Evolutionary conservation across 2,888 invertebrate species (phyloP).

Genomic region (Cantharis nigra): DNA sequence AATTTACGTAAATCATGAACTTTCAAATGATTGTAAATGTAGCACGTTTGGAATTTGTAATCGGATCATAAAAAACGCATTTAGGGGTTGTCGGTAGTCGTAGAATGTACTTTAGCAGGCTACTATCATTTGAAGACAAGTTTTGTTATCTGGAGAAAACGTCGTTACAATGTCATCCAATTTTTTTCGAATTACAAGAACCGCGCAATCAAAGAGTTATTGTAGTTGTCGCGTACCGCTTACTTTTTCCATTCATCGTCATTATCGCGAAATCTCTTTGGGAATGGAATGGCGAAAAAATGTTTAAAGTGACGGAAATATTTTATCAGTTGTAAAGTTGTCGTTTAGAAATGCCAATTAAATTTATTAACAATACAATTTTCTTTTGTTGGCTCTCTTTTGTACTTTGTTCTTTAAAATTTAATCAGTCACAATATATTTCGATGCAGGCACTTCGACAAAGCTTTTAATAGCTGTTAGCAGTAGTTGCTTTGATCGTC

Average conservation of each 20-base stretch:
- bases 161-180: slow-evolving; percentile 20
- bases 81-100: slow-evolving; percentile 21
- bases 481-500: slow-evolving; percentile 22
- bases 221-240: slow-evolving; percentile 5
- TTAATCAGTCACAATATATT: slow-evolving; percentile 21
- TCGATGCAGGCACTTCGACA: slow-evolving; percentile 15
- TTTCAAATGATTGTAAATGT: slow-evolving; percentile 13
- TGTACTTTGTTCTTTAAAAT: slow-evolving; percentile 3
- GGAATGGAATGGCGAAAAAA: slow-evolving; percentile 1
- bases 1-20: neutral
- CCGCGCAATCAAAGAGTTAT: slow-evolving; percentile 20
- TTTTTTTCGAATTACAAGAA: slow-evolving; percentile 18
- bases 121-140: slow-evolving; percentile 17
- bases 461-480: slow-evolving; percentile 29
- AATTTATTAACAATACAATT: neutral
- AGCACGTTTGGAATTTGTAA: slow-evolving; percentile 12
- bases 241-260: slow-evolving; percentile 16
- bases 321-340: slow-evolving; percentile 1
- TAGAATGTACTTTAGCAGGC: slow-evolving; percentile 15
- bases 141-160: slow-evolving; percentile 14
- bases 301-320: neutral
- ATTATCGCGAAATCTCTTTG: slow-evolving; percentile 9
- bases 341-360: slow-evolving; percentile 3
- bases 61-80: slow-evolving; percentile 21
- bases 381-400: neutral